phyloP scores from a whole-genome alignment of 1,140 invertebrate species.

The Yoshiicerus persimilis region DNA sequence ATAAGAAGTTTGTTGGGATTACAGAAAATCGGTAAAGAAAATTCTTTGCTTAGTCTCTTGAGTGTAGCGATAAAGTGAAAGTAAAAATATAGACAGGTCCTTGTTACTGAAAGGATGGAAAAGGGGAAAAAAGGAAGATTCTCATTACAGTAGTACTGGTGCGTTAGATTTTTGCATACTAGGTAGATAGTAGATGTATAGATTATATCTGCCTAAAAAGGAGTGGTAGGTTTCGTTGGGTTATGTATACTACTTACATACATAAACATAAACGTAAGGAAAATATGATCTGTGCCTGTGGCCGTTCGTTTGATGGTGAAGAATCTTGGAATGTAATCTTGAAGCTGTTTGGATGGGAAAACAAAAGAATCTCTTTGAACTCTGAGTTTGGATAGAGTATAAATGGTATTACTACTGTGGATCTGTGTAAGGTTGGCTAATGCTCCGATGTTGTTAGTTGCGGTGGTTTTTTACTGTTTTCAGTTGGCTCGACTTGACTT shows the following conservation, averaged over 20 bases:
- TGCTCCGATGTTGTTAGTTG: background rate
- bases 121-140: background rate
- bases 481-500: background rate
- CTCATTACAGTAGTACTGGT: background rate
- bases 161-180: background rate
- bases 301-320: background rate
- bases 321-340: background rate
- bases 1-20: no score
- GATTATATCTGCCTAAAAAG: background rate
- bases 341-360: background rate
- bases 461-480: background rate
- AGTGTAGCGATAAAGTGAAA: background rate
- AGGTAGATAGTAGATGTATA: background rate
- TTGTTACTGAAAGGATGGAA: background rate
- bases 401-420: background rate
- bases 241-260: background rate
- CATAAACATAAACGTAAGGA: background rate
- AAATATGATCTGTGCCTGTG: background rate
- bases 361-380: slow-evolving; percentile 13
- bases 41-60: background rate
- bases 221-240: background rate
- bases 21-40: background rate
- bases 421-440: background rate
- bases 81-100: background rate
- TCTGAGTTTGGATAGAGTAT: background rate